Evolutionary conservation across 2,113 vertebrate species (phyloP), one percentile per base, ranked within the genome.

Genomic region (Leptobrachium leishanense): DNA sequence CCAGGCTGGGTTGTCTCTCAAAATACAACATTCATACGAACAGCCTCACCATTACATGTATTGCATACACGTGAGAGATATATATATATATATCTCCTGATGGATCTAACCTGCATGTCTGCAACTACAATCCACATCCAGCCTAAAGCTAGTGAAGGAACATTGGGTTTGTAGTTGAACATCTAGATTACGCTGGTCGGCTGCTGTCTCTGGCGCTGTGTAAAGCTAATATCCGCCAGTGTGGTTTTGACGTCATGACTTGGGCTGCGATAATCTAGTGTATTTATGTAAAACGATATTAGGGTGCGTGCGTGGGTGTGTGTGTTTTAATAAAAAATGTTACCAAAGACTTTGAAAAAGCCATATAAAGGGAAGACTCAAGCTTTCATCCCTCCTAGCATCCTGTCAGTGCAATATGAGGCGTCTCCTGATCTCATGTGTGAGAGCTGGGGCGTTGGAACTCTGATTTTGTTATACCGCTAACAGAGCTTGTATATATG

Each of bases 301-400:
- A 20, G 42, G 50, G 20, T 43, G 11, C 69, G 15, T 46, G 70
- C 43, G 44, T 72, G 6, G 72, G 41, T 55, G 31, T 79, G 46
- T 66, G 68, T 65, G 42, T 77, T 54, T 77, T 44, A 63, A 67
- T 80, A 80, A 44, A 12, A 54, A 54, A 73, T 59, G 62, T 80
- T 80, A 80, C 77, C 77, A 80, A 80, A 80, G 77, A 80, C 40
- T 67, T 80, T 77, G 12, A 77, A 77, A 54, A 74, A 80, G 77
- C 77, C 77, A 80, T 80, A 74, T 73, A 76, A 78, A 73, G 70
- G 77, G 63, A 74, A 43, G 62, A 68, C 20, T 46, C 42, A 66
- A 41, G 42, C 39, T 65, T 39, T 72, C 42, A 72, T 72, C 59
- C 69, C 69, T 65, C 69, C 62, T 11, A 72, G 41, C 57, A 65